Base-by-base conservation (phyloP, 2,888 invertebrate genomes). In the Tinea trinotella region DNA sequence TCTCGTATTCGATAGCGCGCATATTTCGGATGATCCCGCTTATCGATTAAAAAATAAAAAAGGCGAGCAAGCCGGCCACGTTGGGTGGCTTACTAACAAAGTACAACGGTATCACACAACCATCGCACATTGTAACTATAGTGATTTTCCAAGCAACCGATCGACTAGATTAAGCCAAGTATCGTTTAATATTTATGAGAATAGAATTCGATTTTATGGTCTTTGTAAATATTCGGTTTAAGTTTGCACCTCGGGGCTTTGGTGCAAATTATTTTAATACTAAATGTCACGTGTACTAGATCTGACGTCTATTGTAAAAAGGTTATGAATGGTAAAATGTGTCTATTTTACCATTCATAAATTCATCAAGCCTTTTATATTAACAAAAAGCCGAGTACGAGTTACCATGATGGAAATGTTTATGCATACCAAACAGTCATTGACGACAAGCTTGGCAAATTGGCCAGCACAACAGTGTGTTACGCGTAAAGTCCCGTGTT, bases 181-280 rank as follows among this genome's bases (percentile, higher is more conserved):
- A 50, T 50, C 50, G 50, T 50, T 48, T 50, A 50, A 50, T 50
- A 50, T 50, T 50, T 50, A 50, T 50, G 50, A 50, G 50, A 50
- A 50, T 50, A 50, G 50, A 50, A 50, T 50, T 24, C 18, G 50
- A 50, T 50, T 50, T 50, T 50, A 50, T 50, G 24, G 40, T 19
- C 48, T 19, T 54, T 48, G 48, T 48, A 19, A 57, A 40, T 54
- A 57, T 20, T 48, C 40, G 20, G 48, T 19, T 19, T 17, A 56
- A 58, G 57, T 56, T 57, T 55, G 55, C 52, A 55, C 55, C 44
- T 53, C 59, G 58, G 60, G 60, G 40, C 40, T 40, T 4, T 40
- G 40, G 40, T 40, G 40, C 40, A 40, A 40, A 40, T 62, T 64
- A 64, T 65, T 62, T 63, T 59, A 58, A 59, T 59, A 61, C 59